Evolutionary conservation across 1,140 invertebrate species (phyloP).

Genomic region (Scaptomyza hsui): DNA sequence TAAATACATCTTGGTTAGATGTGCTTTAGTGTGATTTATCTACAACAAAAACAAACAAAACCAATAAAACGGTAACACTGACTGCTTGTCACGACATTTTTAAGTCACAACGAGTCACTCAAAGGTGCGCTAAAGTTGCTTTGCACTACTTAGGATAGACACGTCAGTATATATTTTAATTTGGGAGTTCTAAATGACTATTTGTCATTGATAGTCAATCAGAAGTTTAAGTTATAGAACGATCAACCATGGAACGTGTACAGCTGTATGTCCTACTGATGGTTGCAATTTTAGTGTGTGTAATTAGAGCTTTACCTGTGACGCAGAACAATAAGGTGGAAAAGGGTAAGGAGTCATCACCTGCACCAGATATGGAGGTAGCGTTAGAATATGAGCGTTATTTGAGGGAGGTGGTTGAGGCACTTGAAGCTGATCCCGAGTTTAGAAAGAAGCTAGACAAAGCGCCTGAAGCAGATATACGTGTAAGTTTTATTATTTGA

Average conservation of each 20-base stretch:
- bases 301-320: slow-evolving; percentile 58
- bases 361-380: slow-evolving; percentile 68
- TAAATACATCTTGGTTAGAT: too few relatives aligned
- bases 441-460: slow-evolving; percentile 93
- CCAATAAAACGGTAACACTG: too few relatives aligned
- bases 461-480: slow-evolving; percentile 91
- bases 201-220: slow-evolving; percentile 9
- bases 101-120: too few relatives aligned
- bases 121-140: too few relatives aligned
- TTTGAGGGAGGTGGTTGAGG: slow-evolving; percentile 93
- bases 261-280: slow-evolving; percentile 35
- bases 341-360: slow-evolving; percentile 54
- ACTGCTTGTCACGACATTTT: too few relatives aligned
- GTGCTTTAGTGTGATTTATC: too few relatives aligned
- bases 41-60: too few relatives aligned
- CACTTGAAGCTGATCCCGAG: slow-evolving; percentile 92
- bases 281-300: slow-evolving; percentile 25
- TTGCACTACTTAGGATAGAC: slow-evolving; percentile 10
- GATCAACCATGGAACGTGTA: slow-evolving; percentile 42
- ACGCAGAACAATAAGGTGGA: slow-evolving; percentile 72
- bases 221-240: slow-evolving; percentile 12
- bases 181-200: slow-evolving; percentile 33
- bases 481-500: slow-evolving; percentile 85
- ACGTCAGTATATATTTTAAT: slow-evolving; percentile 40
- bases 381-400: slow-evolving; percentile 92